Evolutionary conservation across 2,797 vertebrate genomes (phyloP).

Genomic region (Parambassis ranga): DNA sequence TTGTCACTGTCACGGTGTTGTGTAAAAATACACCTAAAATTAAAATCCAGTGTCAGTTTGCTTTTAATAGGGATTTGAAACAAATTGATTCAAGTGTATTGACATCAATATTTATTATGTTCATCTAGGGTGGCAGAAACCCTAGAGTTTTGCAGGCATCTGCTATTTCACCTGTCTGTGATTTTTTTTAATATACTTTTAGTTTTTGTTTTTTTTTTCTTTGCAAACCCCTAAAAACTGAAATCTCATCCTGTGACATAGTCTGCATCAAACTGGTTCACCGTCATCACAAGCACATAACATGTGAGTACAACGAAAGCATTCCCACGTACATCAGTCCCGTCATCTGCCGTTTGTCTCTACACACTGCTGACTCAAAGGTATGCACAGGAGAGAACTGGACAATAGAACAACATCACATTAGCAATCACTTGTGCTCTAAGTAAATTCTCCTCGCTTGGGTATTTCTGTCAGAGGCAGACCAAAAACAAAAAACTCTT

Average conservation of each 20-base stretch:
- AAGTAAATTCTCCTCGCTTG: conserved; percentile 32
- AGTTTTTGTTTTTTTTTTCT: conserved; percentile 28
- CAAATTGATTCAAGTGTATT: conserved; percentile 62
- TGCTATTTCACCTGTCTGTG: conserved; percentile 15
- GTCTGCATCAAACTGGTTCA: conserved; percentile 50
- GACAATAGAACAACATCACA: conserved; percentile 66
- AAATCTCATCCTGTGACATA: conserved; percentile 38
- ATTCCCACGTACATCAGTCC: conserved; percentile 59
- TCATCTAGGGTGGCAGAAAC: conserved; percentile 35
- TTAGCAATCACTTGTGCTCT: conserved; percentile 67
- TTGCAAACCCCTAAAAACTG: conserved; percentile 25
- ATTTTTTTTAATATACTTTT: no score
- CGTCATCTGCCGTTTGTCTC: conserved; percentile 38
- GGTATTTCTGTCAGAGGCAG: conserved; percentile 21
- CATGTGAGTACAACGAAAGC: conserved; percentile 66
- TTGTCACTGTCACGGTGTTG: conserved; percentile 4
- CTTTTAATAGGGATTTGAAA: conserved; percentile 65
- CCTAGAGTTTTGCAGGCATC: conserved; percentile 33
- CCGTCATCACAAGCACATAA: conserved; percentile 67
- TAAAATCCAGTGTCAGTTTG: conserved; percentile 42
- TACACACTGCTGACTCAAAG: conserved; percentile 41
- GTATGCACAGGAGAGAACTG: conserved; percentile 53
- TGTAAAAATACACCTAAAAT: conserved; percentile 55
- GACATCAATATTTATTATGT: conserved; percentile 69
- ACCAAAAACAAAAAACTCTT: conserved; percentile 39